These are phyloP conservation scores for Chloebia gouldiae DNA, from an alignment of 2,113 vertebrate species.

Conservation along the genomic window DNA sequence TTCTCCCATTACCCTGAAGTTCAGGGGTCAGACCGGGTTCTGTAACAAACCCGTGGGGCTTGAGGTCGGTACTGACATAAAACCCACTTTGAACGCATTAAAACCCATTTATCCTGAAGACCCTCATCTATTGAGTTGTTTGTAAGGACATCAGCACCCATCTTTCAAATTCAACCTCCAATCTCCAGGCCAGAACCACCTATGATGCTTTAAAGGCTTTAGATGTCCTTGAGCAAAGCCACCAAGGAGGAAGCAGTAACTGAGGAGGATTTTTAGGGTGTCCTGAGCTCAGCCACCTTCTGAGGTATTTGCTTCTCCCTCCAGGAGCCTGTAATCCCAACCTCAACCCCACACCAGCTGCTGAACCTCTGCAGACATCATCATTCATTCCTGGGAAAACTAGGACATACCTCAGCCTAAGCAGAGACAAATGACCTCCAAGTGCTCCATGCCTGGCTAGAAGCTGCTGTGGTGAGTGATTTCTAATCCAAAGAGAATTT, in stretches of 20 bases:
- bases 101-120: neutral
- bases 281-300: neutral
- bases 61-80: too few species aligned
- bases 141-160: neutral
- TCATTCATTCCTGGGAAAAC: neutral
- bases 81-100: neutral
- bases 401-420: neutral
- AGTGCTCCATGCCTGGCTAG: neutral
- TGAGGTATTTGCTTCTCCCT: neutral
- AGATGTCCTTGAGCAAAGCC: rapidly evolving
- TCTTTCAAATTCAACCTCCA: neutral
- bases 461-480: neutral
- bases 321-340: neutral
- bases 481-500: neutral
- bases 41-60: rapidly evolving
- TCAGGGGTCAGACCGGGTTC: neutral
- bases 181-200: neutral
- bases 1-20: neutral
- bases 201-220: neutral
- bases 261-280: neutral
- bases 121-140: neutral
- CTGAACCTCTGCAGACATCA: too few species aligned
- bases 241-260: rapidly evolving
- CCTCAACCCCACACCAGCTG: neutral
- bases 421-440: neutral